phyloP scores from a whole-genome alignment of 2,888 invertebrate genomes.

The Nematopogon swammerdamellus region DNA sequence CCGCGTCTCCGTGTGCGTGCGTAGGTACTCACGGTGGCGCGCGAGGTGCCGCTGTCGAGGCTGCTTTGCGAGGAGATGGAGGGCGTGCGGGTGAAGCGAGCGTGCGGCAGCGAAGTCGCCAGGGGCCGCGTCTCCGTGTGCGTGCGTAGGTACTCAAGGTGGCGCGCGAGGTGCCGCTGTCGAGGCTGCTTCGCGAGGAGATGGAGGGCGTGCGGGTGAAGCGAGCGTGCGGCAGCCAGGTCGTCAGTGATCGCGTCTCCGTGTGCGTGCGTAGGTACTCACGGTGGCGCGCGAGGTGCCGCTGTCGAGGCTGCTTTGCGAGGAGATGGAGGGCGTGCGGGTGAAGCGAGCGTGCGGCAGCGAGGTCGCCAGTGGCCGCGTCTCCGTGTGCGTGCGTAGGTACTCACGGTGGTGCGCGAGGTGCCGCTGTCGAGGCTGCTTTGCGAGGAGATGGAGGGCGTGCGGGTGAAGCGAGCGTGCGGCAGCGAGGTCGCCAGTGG shows the following conservation, averaged over 20 bases:
- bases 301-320: conserved; percentile 80
- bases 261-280: too few species aligned
- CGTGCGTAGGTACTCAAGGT: conserved; percentile 43
- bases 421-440: conserved; percentile 65
- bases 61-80: conserved; percentile 83
- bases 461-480: conserved; percentile 70
- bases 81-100: conserved; percentile 70
- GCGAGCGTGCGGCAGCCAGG: conserved; percentile 67
- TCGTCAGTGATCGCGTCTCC: too few species aligned
- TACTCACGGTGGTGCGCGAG: conserved; percentile 21
- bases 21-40: conserved; percentile 55
- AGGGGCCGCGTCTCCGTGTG: too few species aligned
- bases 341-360: conserved; percentile 72
- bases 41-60: conserved; percentile 69
- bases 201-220: conserved; percentile 76
- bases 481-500: too few species aligned
- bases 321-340: conserved; percentile 77
- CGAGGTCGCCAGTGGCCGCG: too few species aligned
- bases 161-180: conserved; percentile 66
- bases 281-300: conserved; percentile 61
- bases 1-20: too few species aligned
- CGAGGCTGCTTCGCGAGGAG: conserved; percentile 80
- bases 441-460: conserved; percentile 79
- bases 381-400: too few species aligned
- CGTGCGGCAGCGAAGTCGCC: conserved; percentile 62